These are phyloP conservation scores for Clarias gariepinus DNA, from an alignment of 2,113 vertebrate genomes.

Conservation along the genomic window DNA sequence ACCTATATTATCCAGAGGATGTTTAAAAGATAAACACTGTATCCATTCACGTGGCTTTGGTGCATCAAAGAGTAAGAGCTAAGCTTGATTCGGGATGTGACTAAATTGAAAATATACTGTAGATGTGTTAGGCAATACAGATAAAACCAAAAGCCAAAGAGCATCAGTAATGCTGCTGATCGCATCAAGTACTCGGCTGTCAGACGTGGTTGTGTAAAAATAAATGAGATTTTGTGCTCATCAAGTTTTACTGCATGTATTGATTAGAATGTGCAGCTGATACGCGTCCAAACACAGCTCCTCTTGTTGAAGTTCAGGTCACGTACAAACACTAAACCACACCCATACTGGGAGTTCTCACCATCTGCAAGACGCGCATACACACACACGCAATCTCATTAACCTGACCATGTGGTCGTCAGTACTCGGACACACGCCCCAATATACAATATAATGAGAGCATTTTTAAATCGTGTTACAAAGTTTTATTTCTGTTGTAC, in stretches of 20 bases:
- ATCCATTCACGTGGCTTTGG: background rate
- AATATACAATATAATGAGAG: background rate
- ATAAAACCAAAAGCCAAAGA: background rate
- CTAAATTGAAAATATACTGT: background rate
- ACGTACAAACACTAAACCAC: constrained; percentile 44
- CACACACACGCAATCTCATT: background rate
- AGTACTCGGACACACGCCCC: background rate
- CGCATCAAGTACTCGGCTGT: background rate
- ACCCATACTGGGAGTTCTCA: constrained; percentile 37
- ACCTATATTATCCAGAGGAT: background rate
- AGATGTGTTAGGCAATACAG: background rate
- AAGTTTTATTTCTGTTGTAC: background rate
- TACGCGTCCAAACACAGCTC: constrained; percentile 20
- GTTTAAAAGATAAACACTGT: background rate
- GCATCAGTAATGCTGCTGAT: no score
- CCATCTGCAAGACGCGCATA: background rate
- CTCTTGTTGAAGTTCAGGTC: constrained; percentile 47
- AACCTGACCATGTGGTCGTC: background rate
- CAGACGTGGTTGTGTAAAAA: background rate
- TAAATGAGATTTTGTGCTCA: constrained; percentile 6
- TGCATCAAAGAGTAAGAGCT: background rate
- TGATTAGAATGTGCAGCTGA: constrained; percentile 29
- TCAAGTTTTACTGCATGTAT: constrained; percentile 33
- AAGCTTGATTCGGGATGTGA: background rate
- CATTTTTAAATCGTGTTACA: background rate